These are phyloP conservation scores for Anarrhichthys ocellatus DNA, from an alignment of 2,113 vertebrate species.

Conservation along the genomic window DNA sequence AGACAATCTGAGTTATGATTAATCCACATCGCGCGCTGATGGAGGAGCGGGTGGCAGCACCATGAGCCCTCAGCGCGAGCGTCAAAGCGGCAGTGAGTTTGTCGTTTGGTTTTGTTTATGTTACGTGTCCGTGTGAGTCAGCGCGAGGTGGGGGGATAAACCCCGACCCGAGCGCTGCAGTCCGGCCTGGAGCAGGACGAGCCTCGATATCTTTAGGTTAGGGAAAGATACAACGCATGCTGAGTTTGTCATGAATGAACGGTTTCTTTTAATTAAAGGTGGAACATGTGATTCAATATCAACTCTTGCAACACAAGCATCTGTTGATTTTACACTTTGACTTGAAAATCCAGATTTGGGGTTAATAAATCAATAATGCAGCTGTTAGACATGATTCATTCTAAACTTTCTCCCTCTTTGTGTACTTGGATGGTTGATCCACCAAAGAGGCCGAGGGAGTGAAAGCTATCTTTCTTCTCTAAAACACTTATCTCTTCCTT, in stretches of 20 bases:
- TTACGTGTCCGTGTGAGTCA: background rate
- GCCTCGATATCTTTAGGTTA: background rate
- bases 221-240: too few relatives aligned
- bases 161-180: background rate
- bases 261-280: background rate
- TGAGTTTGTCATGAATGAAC: background rate
- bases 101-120: background rate
- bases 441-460: background rate
- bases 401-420: background rate
- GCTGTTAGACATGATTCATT: background rate
- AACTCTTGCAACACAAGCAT: background rate
- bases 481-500: background rate
- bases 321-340: background rate
- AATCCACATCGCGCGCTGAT: background rate
- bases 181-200: background rate
- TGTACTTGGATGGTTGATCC: background rate
- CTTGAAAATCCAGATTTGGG: background rate
- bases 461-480: background rate
- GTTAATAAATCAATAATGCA: too few relatives aligned
- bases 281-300: background rate
- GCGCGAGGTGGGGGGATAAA: background rate
- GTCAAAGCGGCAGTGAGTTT: background rate
- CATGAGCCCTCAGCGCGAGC: background rate
- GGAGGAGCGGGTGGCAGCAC: background rate
- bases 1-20: background rate